These are phyloP conservation scores for Invenusta paracnida DNA, from an alignment of 2,888 invertebrate genomes.

Conservation along the genomic window DNA sequence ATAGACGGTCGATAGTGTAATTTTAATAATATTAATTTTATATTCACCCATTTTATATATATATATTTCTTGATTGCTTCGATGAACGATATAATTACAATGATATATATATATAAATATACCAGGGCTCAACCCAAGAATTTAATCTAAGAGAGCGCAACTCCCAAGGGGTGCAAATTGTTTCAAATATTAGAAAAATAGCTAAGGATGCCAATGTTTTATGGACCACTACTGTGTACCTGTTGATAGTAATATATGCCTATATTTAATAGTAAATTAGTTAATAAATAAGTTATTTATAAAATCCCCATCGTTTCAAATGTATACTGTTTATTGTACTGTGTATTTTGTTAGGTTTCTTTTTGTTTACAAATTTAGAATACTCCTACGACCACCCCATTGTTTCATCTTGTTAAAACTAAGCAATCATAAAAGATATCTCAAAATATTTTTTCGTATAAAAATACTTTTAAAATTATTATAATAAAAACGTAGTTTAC, in stretches of 20 bases:
- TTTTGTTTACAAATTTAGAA: not conserved
- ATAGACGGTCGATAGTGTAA: too few species aligned
- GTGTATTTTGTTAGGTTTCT: not conserved
- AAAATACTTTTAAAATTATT: too few species aligned
- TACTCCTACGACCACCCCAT: too few species aligned
- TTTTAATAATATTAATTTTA: too few species aligned
- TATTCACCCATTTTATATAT: too few species aligned
- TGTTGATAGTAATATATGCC: not conserved
- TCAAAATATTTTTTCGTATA: too few species aligned
- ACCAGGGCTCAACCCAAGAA: not conserved
- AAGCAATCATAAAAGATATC: too few species aligned
- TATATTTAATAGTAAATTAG: not conserved
- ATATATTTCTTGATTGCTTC: too few species aligned
- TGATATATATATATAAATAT: not conserved
- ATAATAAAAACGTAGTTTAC: too few species aligned
- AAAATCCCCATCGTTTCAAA: not conserved
- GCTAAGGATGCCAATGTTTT: not conserved
- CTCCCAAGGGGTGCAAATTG: not conserved
- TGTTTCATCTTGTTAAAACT: too few species aligned
- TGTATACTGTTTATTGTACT: not conserved
- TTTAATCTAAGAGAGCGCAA: not conserved
- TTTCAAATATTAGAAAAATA: not conserved
- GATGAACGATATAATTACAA: too few species aligned
- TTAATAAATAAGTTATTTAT: not conserved
- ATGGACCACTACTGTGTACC: not conserved